Base-by-base conservation (phyloP, 2,113 vertebrate genomes). In the Hippocampus comes region DNA sequence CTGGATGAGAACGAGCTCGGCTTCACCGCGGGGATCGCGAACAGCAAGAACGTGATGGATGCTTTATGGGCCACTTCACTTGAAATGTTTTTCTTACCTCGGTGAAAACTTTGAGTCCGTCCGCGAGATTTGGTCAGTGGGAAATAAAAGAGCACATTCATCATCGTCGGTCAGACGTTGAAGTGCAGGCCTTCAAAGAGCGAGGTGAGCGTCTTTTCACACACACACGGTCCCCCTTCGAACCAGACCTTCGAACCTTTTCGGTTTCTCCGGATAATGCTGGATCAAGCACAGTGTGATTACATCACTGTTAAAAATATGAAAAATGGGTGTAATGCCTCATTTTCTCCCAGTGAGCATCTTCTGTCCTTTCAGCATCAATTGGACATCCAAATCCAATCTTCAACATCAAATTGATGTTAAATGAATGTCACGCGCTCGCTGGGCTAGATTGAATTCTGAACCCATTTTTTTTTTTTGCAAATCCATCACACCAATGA, bases 1-100 rank as follows among this genome's bases (percentile, higher is more conserved):
- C 56, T 30, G 78, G 84, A 83, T 84, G 79, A 78, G 76, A 72
- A 81, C 43, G 78, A 71, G 67, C 34, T 38, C 34, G 34, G 63
- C 70, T 68, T n/a, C 68, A 70, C 72, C 72, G 56, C 2, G 51
- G 72, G 81, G 68, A 78, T 77, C 73, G 14, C 14, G 43, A 3
- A 46, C 38, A 46, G 8, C 43, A 11, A 38, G 56, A 57, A 41
- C 55, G 66, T 59, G 46, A 66, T 48, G 80, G 65, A 77, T 66
- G 41, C 7, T 66, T 66, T 48, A 66, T 48, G 64, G 8, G 67
- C 77, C 76, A 34, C 82, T 86, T 72, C 77, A 78, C 72, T 82
- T 76, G 65, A 77, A 76, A 70, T 86, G 74, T 83, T 85, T 38
- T 84, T 84, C 68, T 80, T 81, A 82, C 78, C 80, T 78, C 67